A percentile compares a stretch with the other conserved stretches of the same genome.
Evolutionary conservation across 2,113 vertebrate species (phyloP).

Genomic region (Chaenogobius annularis): DNA sequence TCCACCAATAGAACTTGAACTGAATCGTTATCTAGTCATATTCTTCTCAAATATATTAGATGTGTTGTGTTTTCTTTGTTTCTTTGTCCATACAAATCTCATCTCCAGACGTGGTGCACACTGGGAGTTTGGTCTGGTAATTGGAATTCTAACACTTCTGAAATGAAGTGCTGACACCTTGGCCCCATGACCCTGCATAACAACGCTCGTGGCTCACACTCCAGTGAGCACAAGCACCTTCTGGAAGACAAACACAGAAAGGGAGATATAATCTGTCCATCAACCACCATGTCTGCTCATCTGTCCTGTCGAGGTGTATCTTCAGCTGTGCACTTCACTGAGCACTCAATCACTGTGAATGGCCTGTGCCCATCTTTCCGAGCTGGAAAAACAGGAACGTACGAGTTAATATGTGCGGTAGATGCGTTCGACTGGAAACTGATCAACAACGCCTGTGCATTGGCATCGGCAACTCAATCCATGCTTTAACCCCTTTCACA

Average conservation of each 20-base stretch:
- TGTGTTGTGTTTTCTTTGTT: background rate
- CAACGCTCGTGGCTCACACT: conserved; percentile 52
- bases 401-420: conserved; percentile 35
- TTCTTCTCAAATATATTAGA: too few relatives aligned
- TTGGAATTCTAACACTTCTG: conserved; percentile 62
- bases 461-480: conserved; percentile 35
- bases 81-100: conserved; percentile 5
- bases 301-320: conserved; percentile 39
- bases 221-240: conserved; percentile 27
- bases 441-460: conserved; percentile 53
- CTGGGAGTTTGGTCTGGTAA: conserved; percentile 38
- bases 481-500: conserved; percentile 35
- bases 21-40: too few relatives aligned
- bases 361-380: conserved; percentile 26
- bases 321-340: conserved; percentile 56
- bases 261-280: conserved; percentile 52
- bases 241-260: conserved; percentile 24
- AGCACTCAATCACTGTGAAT: conserved; percentile 58
- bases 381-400: conserved; percentile 26
- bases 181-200: conserved; percentile 51
- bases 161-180: conserved; percentile 48
- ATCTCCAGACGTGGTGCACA: conserved; percentile 12
- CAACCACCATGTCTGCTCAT: conserved; percentile 39
- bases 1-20: too few relatives aligned
- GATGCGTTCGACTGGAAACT: conserved; percentile 51